Conservation (phyloP, 2,888 invertebrate genomes). For the Dendrolimus houi region DNA sequence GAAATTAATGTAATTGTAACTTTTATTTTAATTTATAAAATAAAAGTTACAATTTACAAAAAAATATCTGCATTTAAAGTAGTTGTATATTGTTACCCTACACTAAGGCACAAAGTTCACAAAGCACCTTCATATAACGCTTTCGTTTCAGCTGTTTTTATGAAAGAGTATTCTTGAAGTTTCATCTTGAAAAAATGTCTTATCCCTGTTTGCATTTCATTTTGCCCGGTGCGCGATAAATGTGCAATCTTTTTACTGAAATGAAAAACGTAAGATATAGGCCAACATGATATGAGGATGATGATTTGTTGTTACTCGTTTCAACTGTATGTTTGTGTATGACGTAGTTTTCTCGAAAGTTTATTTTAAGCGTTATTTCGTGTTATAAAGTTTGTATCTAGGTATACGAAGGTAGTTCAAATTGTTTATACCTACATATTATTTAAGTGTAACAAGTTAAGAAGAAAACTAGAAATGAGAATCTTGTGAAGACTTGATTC, state of each 20-base stretch:
- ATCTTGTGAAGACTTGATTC: too few relatives aligned
- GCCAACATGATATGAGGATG: not conserved
- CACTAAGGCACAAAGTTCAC: slow-evolving; percentile 24
- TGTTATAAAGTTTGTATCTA: too few relatives aligned
- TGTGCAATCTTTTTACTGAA: not conserved
- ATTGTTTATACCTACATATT: too few relatives aligned
- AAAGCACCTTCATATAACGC: slow-evolving; percentile 25
- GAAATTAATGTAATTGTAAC: too few relatives aligned
- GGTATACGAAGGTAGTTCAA: too few relatives aligned
- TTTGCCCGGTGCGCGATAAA: not conserved
- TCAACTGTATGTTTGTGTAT: not conserved
- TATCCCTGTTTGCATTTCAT: slow-evolving; percentile 8
- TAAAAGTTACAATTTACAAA: too few relatives aligned
- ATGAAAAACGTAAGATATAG: not conserved
- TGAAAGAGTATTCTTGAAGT: slow-evolving; percentile 27
- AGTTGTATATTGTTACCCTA: slow-evolving; percentile 10
- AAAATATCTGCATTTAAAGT: too few relatives aligned
- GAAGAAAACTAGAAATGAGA: too few relatives aligned
- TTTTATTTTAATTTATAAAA: too few relatives aligned
- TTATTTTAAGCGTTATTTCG: not conserved
- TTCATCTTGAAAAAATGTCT: slow-evolving; percentile 24
- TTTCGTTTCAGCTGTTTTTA: slow-evolving; percentile 22
- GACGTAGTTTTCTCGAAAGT: not conserved
- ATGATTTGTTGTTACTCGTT: not conserved
- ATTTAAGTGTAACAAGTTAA: too few relatives aligned